Conservation (phyloP, 2,888 invertebrate species). For the Andricus curvator region DNA sequence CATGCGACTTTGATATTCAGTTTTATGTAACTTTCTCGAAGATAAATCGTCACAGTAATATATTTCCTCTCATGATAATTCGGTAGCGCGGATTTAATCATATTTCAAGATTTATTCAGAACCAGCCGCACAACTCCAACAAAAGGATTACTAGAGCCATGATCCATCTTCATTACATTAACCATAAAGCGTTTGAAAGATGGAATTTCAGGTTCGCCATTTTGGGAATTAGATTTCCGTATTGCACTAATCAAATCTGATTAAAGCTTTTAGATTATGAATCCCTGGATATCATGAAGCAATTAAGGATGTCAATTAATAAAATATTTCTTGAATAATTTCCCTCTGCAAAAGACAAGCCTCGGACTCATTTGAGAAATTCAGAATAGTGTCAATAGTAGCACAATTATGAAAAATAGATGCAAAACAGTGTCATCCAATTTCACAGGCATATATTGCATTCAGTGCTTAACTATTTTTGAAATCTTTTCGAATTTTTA, state of each 20-base stretch:
- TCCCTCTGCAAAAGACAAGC: not conserved
- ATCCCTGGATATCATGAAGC: not conserved
- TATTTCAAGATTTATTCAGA: slow-evolving; percentile 30
- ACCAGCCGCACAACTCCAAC: slow-evolving; percentile 7
- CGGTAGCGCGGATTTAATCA: not conserved
- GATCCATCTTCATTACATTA: slow-evolving; percentile 34
- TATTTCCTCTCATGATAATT: slow-evolving; percentile 10
- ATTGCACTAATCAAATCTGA: slow-evolving; percentile 21
- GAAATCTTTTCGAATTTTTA: too few species aligned
- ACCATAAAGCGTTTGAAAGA: slow-evolving; percentile 22
- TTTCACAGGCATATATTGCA: too few species aligned
- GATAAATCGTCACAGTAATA: not conserved
- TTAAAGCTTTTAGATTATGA: slow-evolving; percentile 3
- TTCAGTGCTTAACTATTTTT: too few species aligned
- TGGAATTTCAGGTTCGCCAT: slow-evolving; percentile 27
- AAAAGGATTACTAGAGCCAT: slow-evolving; percentile 16
- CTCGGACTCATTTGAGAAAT: not conserved
- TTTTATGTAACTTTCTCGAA: not conserved
- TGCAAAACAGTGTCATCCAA: too few species aligned
- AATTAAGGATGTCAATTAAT: slow-evolving; percentile 3
- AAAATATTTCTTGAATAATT: not conserved
- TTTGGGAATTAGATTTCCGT: slow-evolving; percentile 30
- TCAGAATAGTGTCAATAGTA: not conserved
- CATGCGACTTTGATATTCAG: not conserved
- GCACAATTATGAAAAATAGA: too few species aligned